Base-by-base conservation (phyloP, 2,888 invertebrate species). In the Iphiclides podalirius region DNA sequence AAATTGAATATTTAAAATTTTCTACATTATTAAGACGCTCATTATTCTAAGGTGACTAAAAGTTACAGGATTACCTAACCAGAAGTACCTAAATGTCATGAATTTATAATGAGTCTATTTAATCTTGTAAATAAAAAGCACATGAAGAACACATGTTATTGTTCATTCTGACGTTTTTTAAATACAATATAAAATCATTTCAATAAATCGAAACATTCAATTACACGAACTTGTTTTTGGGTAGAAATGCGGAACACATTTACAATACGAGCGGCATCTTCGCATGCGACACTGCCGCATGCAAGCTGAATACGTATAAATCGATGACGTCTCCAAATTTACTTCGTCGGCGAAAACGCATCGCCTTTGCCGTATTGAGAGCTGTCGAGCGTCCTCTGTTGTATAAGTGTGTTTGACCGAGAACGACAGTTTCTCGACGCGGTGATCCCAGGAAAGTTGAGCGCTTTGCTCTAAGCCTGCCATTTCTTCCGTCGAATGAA, bases 381-480 rank as follows among this genome's bases (percentile, higher is more conserved):
- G 77, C 61, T 94, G 94, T 0, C 91, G 85, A 0, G 94, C 94
- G 65, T 94, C 94, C 49, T 91, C 90, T 0, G 94, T 94, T 0
- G 94, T 94, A 69, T 94, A 94, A 0, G 94, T 94, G 67, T 93
- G 92, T 64, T 94, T 94, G 15, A 94, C 92, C 0, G 93, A 93
- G 67, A 95, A 93, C 0, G 90, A 90, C 0, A 93, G 90, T 59
- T 89, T 90, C 54, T 90, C 88, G 1, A 92, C 90, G 12, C 87
- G 81, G 7, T 87, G 90, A 36, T 92, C 91, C 94, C 94, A 94
- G 1, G 91, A 82, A 56, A 93, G 92, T 63, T 94, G 94, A 0
- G 94, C 91, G 61, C 90, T 91, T 60, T 92, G 90, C 58, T 94
- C 94, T 16, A 92, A 70, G 0, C 92, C 92, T 1, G 94, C 92